phyloP scores from a whole-genome alignment of 2,888 invertebrate genomes.

The Tetheella fluctuosa region DNA sequence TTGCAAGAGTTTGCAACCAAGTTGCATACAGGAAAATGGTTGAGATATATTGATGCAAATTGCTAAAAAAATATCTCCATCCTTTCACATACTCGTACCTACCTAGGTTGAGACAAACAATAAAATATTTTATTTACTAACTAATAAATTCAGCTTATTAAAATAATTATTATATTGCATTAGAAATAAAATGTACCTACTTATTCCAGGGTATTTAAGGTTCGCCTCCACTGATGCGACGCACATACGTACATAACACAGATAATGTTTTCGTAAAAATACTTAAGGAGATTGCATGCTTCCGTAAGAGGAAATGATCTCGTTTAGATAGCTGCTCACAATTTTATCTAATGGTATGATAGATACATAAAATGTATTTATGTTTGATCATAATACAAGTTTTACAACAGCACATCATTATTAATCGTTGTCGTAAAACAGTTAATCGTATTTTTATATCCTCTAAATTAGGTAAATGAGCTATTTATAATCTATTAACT shows the following conservation, averaged over 20 bases:
- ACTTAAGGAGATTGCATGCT: neutral
- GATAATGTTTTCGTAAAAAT: neutral
- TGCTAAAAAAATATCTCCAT: neutral
- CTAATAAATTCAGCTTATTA: too few species aligned
- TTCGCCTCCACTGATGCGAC: neutral
- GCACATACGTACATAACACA: neutral
- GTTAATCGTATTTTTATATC: neutral
- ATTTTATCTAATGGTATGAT: neutral
- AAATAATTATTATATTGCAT: neutral
- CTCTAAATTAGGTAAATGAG: constrained; percentile 5
- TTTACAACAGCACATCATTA: neutral
- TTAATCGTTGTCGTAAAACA: neutral
- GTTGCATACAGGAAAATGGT: neutral
- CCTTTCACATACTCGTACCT: too few species aligned
- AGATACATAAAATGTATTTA: neutral
- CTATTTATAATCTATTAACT: neutral
- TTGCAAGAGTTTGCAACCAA: constrained; percentile 7
- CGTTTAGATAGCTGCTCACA: neutral
- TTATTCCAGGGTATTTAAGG: neutral
- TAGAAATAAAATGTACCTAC: neutral
- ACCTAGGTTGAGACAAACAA: too few species aligned
- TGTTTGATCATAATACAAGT: neutral
- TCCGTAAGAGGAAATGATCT: neutral
- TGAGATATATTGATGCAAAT: neutral
- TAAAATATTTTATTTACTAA: too few species aligned